Conservation (phyloP, 1,140 invertebrate species). For the Hirudo medicinalis region DNA sequence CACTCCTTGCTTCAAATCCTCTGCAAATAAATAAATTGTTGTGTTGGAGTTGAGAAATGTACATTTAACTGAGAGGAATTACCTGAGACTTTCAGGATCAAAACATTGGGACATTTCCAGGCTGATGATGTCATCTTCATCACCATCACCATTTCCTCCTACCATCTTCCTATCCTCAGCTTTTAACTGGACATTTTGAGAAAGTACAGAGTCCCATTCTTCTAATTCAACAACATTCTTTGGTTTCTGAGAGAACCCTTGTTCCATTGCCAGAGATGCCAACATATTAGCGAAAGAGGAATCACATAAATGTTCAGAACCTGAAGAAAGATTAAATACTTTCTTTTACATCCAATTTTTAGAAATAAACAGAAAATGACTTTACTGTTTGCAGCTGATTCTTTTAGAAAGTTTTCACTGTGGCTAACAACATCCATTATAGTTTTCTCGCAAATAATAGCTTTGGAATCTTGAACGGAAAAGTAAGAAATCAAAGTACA, state of each 20-base stretch:
- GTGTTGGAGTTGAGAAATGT: too few species aligned
- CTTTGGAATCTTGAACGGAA: not conserved
- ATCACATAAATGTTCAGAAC: not conserved
- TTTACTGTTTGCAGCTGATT: not conserved
- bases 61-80: too few species aligned
- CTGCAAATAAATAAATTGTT: too few species aligned
- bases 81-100: not conserved
- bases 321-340: not conserved
- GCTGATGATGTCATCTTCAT: not conserved
- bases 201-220: constrained; percentile 1
- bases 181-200: not conserved
- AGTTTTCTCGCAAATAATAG: constrained; percentile 30
- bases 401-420: constrained; percentile 31
- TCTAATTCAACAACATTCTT: not conserved
- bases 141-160: not conserved
- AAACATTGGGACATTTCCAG: constrained; percentile 11
- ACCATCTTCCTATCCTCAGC: not conserved
- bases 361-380: not conserved
- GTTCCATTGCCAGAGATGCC: not conserved
- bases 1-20: too few species aligned
- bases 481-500: too few species aligned
- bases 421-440: constrained; percentile 31
- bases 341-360: not conserved
- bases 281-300: not conserved
- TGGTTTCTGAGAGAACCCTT: not conserved